phyloP scores from a whole-genome alignment of 2,113 vertebrate genomes.

The Laterallus jamaicensis region DNA sequence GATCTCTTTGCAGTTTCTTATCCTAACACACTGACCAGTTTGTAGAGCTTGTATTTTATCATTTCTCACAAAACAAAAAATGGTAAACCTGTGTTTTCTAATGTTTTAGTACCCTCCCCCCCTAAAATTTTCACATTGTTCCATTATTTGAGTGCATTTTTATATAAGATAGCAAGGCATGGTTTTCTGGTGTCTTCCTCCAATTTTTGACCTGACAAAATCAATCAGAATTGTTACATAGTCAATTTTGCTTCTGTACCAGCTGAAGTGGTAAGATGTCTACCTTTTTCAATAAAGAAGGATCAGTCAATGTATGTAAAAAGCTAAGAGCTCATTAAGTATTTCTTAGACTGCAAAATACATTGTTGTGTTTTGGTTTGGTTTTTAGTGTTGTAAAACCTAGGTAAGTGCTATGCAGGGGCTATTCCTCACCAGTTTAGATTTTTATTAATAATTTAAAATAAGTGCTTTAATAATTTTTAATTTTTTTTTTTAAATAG shows the following conservation, averaged over 20 bases:
- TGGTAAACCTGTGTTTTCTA: not conserved
- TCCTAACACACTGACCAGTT: not conserved
- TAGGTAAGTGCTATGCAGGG: not conserved
- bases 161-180: not conserved
- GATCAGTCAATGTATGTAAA: not conserved
- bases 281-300: not conserved
- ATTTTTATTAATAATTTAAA: constrained; percentile 43
- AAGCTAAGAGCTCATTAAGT: not conserved
- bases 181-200: not conserved
- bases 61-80: not conserved
- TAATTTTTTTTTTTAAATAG: constrained; percentile 64
- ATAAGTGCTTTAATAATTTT: not conserved
- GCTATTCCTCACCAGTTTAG: not conserved
- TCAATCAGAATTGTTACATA: not conserved
- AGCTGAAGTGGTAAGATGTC: not conserved
- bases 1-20: not conserved
- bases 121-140: not conserved
- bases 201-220: not conserved
- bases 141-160: not conserved
- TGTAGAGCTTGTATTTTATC: not conserved
- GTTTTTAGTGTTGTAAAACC: not conserved
- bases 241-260: not conserved
- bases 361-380: not conserved
- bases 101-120: not conserved
- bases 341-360: not conserved